Conservation (phyloP, 2,113 vertebrate genomes). For the Callospermophilus lateralis region DNA sequence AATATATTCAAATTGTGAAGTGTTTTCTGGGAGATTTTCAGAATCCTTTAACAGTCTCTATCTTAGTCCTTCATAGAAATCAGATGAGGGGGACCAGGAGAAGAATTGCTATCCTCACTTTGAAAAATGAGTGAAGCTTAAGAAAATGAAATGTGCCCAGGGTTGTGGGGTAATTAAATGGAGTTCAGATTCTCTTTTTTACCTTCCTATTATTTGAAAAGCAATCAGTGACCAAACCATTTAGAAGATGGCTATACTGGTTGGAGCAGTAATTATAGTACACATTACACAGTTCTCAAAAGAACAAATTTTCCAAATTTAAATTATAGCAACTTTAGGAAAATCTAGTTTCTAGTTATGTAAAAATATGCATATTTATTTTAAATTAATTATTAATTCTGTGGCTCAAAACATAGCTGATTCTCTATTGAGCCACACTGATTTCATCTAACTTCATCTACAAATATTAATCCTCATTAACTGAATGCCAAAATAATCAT, state of each 20-base stretch:
- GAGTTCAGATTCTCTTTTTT: not conserved
- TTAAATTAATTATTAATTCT: not conserved
- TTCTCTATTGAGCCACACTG: not conserved
- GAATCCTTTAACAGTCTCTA: not conserved
- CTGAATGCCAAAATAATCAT: not conserved
- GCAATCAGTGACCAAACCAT: not conserved
- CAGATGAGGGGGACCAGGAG: not conserved
- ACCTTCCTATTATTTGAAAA: rapidly evolving
- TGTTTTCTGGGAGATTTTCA: not conserved
- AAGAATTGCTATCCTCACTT: not conserved
- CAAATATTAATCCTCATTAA: not conserved
- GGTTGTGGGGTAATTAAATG: not conserved
- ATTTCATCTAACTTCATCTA: not conserved
- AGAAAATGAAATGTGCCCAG: not conserved
- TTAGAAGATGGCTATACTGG: not conserved
- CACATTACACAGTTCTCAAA: not conserved
- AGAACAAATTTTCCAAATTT: not conserved
- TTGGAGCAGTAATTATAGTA: not conserved
- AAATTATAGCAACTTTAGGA: not conserved
- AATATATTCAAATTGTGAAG: not conserved
- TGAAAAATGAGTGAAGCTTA: not conserved
- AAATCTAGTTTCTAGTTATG: not conserved
- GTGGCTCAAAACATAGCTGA: not conserved
- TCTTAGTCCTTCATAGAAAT: not conserved
- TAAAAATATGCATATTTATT: not conserved